A percentile compares a stretch with the other conserved stretches of the same genome.
phyloP scores from a whole-genome alignment of 30 jellyfish, hydroid and myxozoan genomes.

The Aurelia sp. region DNA sequence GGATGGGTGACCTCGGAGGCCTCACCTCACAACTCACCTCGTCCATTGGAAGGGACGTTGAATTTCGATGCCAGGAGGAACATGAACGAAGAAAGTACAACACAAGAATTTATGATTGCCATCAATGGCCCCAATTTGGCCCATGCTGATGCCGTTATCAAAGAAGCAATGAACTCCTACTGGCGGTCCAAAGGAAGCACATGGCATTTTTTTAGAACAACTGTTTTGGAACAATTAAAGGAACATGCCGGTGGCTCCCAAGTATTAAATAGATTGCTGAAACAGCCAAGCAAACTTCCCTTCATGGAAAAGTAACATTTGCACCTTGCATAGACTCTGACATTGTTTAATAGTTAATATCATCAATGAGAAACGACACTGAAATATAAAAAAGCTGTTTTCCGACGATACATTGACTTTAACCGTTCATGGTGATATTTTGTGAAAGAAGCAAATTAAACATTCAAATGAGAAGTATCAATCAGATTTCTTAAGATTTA shows the following conservation, averaged over 20 bases:
- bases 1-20: no score
- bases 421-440: no score
- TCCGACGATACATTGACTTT: no score
- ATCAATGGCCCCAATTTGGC: slow-evolving; percentile 45
- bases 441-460: no score
- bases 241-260: slow-evolving; percentile 24
- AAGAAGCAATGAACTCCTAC: slow-evolving; percentile 41
- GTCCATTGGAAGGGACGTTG: no score
- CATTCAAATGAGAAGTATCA: no score
- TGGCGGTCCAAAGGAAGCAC: slow-evolving; percentile 40
- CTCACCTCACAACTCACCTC: no score
- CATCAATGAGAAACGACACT: no score
- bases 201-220: slow-evolving; percentile 8
- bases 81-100: neutral
- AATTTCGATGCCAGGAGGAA: slow-evolving; percentile 3
- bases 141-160: slow-evolving; percentile 46
- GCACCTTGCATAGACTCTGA: slow-evolving; percentile 13
- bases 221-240: slow-evolving; percentile 34
- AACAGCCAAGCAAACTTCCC: slow-evolving; percentile 27
- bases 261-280: slow-evolving; percentile 28
- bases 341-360: no score
- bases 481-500: no score
- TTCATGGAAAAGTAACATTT: slow-evolving; percentile 3
- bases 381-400: no score
- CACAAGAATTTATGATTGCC: slow-evolving; percentile 9